Percentiles rank a stretch among this genome's conserved stretches.
Conservation (phyloP, 64 coral and sea anemone genomes). For the Stylophora pistillata region DNA sequence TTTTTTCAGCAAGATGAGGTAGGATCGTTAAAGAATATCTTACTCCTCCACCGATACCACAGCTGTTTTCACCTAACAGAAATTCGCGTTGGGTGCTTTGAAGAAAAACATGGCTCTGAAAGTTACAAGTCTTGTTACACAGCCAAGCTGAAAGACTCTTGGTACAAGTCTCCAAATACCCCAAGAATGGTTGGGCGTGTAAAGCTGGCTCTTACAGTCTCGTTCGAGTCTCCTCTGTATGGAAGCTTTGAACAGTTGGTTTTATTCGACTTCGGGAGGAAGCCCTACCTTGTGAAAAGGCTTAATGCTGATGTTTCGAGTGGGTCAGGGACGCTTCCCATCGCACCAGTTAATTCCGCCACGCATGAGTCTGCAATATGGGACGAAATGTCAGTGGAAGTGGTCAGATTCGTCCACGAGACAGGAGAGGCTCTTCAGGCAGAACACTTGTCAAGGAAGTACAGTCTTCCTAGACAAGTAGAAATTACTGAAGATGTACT, state of each 20-base stretch:
- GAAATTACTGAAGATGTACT: not conserved
- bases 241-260: slow-evolving; percentile 75
- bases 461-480: not conserved
- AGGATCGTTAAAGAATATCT: not conserved
- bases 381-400: slow-evolving; percentile 23
- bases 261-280: slow-evolving; percentile 75
- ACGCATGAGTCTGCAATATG: not conserved
- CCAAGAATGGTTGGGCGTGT: not conserved
- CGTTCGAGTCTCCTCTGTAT: slow-evolving; percentile 26
- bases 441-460: slow-evolving; percentile 19
- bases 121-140: slow-evolving; percentile 14
- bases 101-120: not conserved
- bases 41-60: slow-evolving; percentile 14
- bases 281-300: slow-evolving; percentile 47
- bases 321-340: not conserved
- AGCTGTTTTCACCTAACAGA: slow-evolving; percentile 21
- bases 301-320: slow-evolving; percentile 66
- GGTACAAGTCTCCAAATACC: not conserved
- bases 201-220: not conserved
- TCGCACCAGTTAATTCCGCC: not conserved
- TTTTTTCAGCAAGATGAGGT: not conserved
- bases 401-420: slow-evolving; percentile 2
- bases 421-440: slow-evolving; percentile 7
- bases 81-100: not conserved
- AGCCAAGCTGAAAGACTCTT: slow-evolving; percentile 5